phyloP scores from a whole-genome alignment of 2,888 invertebrate genomes.

The Zonitis immaculata region DNA sequence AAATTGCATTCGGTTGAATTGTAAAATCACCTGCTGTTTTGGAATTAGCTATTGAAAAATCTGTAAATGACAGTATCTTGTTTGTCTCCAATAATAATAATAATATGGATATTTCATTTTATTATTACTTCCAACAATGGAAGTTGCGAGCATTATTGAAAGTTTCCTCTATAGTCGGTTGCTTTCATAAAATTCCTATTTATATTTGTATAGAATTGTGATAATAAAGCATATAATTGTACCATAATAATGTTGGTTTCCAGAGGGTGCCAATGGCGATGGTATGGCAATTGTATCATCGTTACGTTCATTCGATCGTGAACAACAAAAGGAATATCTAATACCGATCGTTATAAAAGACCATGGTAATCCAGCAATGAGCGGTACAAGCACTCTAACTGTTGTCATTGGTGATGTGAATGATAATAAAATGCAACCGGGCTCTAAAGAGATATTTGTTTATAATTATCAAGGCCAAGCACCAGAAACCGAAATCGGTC shows the following conservation, averaged over 20 bases:
- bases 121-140: too few species aligned
- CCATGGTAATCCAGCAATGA: conserved; percentile 94
- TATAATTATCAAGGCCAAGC: conserved; percentile 79
- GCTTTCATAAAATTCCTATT: too few species aligned
- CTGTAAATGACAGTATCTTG: neutral
- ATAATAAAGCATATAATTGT: too few species aligned
- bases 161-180: neutral
- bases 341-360: conserved; percentile 98
- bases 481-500: conserved; percentile 51
- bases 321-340: conserved; percentile 92
- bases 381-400: conserved; percentile 91
- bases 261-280: conserved; percentile 94
- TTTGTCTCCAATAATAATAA: neutral
- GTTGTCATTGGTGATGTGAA: conserved; percentile 97
- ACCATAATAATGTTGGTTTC: conserved; percentile 28
- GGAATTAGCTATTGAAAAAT: neutral
- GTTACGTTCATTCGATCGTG: conserved; percentile 87
- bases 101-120: too few species aligned
- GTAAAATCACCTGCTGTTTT: neutral
- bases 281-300: conserved; percentile 98
- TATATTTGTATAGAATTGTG: too few species aligned
- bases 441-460: conserved; percentile 93
- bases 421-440: conserved; percentile 98
- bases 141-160: neutral
- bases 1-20: too few species aligned